Percentiles rank a stretch among this genome's conserved stretches.
These are phyloP conservation scores for Potamilus streckersoni DNA, from an alignment of 1,140 invertebrate species.

Conservation along the genomic window DNA sequence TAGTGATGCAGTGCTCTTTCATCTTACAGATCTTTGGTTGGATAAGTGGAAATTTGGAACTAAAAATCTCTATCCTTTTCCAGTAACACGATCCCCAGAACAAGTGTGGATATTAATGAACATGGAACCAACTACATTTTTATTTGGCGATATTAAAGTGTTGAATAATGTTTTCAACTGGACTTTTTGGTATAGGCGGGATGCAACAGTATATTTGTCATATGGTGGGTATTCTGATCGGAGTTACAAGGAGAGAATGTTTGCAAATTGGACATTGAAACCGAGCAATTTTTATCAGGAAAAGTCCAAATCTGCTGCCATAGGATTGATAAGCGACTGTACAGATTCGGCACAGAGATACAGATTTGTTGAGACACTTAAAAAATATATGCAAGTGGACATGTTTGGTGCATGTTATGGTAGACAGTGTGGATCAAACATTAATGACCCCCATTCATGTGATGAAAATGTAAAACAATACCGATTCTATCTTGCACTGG, in stretches of 20 bases:
- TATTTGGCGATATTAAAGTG: conserved; percentile 30
- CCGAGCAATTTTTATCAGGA: conserved; percentile 21
- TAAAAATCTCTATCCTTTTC: conserved; percentile 26
- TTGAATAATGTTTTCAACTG: conserved; percentile 49
- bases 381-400: conserved; percentile 72
- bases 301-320: conserved; percentile 60
- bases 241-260: conserved; percentile 17
- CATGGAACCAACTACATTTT: conserved; percentile 46
- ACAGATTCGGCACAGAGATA: conserved; percentile 70
- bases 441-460: conserved; percentile 37
- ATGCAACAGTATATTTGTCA: conserved; percentile 43
- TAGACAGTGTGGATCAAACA: conserved; percentile 41
- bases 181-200: conserved; percentile 51
- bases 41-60: conserved; percentile 20
- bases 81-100: conserved; percentile 34
- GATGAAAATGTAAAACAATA: conserved; percentile 73
- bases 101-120: conserved; percentile 52
- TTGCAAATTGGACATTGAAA: background rate
- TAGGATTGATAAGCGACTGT: conserved; percentile 78
- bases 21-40: conserved; percentile 37
- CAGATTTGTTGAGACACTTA: conserved; percentile 70
- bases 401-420: conserved; percentile 73
- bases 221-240: conserved; percentile 35
- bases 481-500: conserved; percentile 81
- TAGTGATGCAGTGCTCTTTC: conserved; percentile 57